Percentiles rank a stretch among this genome's conserved stretches.
phyloP scores from a whole-genome alignment of 2,113 vertebrate genomes.

The Eublepharis macularius region DNA sequence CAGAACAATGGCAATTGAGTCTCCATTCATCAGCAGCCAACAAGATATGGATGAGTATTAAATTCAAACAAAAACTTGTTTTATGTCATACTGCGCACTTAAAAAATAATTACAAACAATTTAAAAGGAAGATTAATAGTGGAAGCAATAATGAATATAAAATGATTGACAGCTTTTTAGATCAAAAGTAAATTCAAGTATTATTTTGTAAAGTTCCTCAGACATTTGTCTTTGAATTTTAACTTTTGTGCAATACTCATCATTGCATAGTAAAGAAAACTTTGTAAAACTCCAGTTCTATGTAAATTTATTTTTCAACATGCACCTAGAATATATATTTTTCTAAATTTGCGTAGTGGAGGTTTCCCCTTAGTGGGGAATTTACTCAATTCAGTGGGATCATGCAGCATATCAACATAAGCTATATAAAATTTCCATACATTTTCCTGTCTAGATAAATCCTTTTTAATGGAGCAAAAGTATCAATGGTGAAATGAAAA shows the following conservation, averaged over 20 bases:
- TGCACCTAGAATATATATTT: constrained; percentile 86
- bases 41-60: constrained; percentile 72
- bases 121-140: constrained; percentile 69
- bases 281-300: constrained; percentile 70
- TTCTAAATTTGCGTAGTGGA: constrained; percentile 79
- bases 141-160: constrained; percentile 67
- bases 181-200: constrained; percentile 80
- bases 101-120: constrained; percentile 77
- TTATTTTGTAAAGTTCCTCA: constrained; percentile 69
- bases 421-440: constrained; percentile 64
- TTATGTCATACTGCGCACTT: constrained; percentile 67
- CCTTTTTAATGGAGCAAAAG: constrained; percentile 68
- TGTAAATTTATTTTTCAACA: constrained; percentile 75
- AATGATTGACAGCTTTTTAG: constrained; percentile 66
- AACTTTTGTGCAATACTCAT: constrained; percentile 89
- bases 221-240: constrained; percentile 73
- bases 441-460: constrained; percentile 72
- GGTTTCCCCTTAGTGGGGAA: constrained; percentile 74
- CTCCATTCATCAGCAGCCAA: constrained; percentile 74
- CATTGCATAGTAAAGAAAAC: constrained; percentile 98
- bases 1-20: constrained; percentile 72
- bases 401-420: constrained; percentile 85
- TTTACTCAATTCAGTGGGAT: constrained; percentile 82
- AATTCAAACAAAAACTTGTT: constrained; percentile 69
- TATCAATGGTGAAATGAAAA: constrained; percentile 71